These are phyloP conservation scores for Drosophila orena DNA, from an alignment of 1,140 invertebrate genomes.

Conservation along the genomic window DNA sequence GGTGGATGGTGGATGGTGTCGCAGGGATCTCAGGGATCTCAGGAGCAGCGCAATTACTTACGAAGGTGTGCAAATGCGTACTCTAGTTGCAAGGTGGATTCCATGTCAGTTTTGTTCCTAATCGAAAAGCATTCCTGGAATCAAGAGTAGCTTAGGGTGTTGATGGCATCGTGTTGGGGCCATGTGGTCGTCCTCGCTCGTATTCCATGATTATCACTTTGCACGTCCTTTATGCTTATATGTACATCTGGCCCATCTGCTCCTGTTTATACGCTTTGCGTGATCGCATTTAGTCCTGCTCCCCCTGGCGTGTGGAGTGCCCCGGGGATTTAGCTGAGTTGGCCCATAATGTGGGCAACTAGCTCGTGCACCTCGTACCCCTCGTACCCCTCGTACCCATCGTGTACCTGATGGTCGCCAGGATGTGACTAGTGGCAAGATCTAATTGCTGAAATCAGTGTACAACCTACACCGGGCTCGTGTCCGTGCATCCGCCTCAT, in stretches of 20 bases:
- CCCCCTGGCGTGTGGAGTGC: constrained; percentile 2
- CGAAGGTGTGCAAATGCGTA: no score
- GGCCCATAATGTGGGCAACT: constrained; percentile 24
- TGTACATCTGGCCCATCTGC: constrained; percentile 31
- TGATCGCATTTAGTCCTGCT: constrained; percentile 65
- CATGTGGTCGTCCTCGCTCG: constrained; percentile 5
- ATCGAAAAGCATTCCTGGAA: neutral
- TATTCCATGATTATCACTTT: constrained; percentile 68
- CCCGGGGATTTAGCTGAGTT: constrained; percentile 18
- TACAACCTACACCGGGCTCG: constrained; percentile 17
- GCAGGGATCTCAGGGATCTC: no score
- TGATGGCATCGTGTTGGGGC: neutral
- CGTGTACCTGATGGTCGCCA: constrained; percentile 42
- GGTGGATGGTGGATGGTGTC: no score
- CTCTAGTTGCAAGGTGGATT: no score
- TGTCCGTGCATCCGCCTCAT: neutral
- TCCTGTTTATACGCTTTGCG: constrained; percentile 72
- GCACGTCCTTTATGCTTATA: constrained; percentile 67
- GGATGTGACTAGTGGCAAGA: constrained; percentile 11
- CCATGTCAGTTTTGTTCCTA: no score
- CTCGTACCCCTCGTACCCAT: constrained; percentile 51
- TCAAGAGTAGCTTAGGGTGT: neutral
- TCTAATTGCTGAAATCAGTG: constrained; percentile 50
- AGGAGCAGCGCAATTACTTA: no score
- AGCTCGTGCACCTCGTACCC: no score